These are phyloP conservation scores for Sminthurinus aureus DNA, from an alignment of 2,888 invertebrate genomes.

Conservation along the genomic window DNA sequence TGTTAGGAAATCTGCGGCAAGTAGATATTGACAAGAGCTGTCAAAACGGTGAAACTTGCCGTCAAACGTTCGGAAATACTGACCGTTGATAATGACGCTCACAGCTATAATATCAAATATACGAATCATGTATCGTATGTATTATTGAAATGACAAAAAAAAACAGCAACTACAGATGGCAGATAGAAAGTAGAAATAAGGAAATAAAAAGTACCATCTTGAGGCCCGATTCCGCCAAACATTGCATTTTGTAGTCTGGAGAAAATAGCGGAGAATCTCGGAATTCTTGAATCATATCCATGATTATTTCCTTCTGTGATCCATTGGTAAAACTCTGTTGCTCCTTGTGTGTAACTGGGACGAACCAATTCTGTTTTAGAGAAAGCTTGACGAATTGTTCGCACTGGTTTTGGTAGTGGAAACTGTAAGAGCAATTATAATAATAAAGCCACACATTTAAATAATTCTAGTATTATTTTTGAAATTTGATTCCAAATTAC, in stretches of 20 bases:
- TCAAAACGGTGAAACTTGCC: conserved; percentile 79
- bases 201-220: conserved; percentile 19
- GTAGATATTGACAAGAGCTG: conserved; percentile 82
- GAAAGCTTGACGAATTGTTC: conserved; percentile 29
- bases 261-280: background rate
- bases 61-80: conserved; percentile 89
- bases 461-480: no score
- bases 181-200: background rate
- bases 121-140: background rate
- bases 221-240: conserved; percentile 32
- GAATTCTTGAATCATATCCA: conserved; percentile 3
- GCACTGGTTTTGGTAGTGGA: conserved; percentile 21
- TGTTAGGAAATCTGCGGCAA: conserved; percentile 78
- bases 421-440: conserved; percentile 8
- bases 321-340: conserved; percentile 26
- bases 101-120: conserved; percentile 66
- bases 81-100: conserved; percentile 78
- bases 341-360: background rate
- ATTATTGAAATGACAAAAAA: background rate
- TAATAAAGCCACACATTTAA: no score
- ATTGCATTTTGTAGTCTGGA: conserved; percentile 24
- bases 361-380: conserved; percentile 7
- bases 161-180: background rate
- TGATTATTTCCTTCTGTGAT: background rate
- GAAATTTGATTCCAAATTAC: background rate